Evolutionary conservation across 2,888 invertebrate species (phyloP).

Genomic region (Plebejus argus): DNA sequence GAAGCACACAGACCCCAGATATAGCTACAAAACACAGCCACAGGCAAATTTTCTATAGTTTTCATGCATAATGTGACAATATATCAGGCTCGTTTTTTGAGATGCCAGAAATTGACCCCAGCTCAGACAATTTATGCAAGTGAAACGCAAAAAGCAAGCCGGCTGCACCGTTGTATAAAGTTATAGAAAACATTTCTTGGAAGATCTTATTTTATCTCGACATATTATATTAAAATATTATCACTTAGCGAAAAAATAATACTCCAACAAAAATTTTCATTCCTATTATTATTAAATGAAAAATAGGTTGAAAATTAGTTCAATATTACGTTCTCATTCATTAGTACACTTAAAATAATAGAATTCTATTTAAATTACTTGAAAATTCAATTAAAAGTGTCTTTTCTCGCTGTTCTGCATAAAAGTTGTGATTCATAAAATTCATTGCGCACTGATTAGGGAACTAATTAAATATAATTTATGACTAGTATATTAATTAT

Average conservation of each 20-base stretch:
- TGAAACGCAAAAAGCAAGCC: no score
- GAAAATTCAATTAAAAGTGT: slow-evolving; percentile 7
- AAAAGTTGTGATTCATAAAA: neutral
- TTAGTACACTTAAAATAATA: slow-evolving; percentile 2
- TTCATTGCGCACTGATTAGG: neutral
- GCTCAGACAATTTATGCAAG: no score
- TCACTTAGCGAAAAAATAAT: neutral
- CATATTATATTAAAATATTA: no score
- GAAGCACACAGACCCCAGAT: no score
- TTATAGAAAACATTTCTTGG: no score
- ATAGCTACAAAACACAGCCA: no score
- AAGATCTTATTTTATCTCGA: no score
- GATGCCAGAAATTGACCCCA: no score
- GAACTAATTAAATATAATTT: neutral
- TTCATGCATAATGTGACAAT: no score
- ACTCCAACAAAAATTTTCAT: neutral
- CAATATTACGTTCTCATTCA: neutral
- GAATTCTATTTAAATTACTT: neutral
- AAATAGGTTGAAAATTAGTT: neutral
- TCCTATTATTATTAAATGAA: neutral
- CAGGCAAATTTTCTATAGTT: no score
- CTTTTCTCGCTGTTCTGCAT: slow-evolving; percentile 1
- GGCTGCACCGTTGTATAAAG: no score
- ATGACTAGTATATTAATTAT: neutral
- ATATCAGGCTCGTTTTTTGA: no score